These are phyloP conservation scores for Drosophila aff. DNA, from an alignment of 1,140 invertebrate genomes.

Conservation along the genomic window DNA sequence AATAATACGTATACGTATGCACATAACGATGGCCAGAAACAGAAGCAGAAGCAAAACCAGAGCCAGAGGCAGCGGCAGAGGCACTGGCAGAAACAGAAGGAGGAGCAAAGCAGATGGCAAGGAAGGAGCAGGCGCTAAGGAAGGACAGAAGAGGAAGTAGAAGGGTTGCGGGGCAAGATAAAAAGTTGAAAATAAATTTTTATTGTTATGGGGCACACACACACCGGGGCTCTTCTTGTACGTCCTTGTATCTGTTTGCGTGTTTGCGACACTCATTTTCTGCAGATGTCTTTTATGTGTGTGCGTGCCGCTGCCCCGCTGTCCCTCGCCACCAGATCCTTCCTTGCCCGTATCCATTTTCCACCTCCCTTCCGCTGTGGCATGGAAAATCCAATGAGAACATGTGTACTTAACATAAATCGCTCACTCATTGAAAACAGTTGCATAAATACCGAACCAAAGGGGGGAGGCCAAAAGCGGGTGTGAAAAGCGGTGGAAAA, in stretches of 20 bases:
- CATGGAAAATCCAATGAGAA: slow-evolving; percentile 75
- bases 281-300: slow-evolving; percentile 79
- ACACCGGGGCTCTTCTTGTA: slow-evolving; percentile 63
- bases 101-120: slow-evolving; percentile 5
- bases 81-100: slow-evolving; percentile 1
- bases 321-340: not conserved
- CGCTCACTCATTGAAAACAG: slow-evolving; percentile 81
- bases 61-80: slow-evolving; percentile 13
- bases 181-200: slow-evolving; percentile 84
- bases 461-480: not conserved
- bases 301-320: slow-evolving; percentile 44
- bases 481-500: not conserved
- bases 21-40: slow-evolving; percentile 65
- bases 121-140: not conserved
- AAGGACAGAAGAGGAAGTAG: slow-evolving; percentile 20
- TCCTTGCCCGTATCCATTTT: slow-evolving; percentile 11
- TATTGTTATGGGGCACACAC: slow-evolving; percentile 79
- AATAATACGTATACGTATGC: slow-evolving; percentile 80
- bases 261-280: slow-evolving; percentile 83
- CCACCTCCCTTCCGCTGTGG: slow-evolving; percentile 14
- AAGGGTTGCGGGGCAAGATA: slow-evolving; percentile 56
- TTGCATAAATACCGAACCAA: slow-evolving; percentile 73
- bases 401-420: slow-evolving; percentile 84
- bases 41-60: slow-evolving; percentile 22
- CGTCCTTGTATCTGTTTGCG: slow-evolving; percentile 82